phyloP scores from a whole-genome alignment of 2,888 invertebrate genomes.

The Matsumyia berberina region DNA sequence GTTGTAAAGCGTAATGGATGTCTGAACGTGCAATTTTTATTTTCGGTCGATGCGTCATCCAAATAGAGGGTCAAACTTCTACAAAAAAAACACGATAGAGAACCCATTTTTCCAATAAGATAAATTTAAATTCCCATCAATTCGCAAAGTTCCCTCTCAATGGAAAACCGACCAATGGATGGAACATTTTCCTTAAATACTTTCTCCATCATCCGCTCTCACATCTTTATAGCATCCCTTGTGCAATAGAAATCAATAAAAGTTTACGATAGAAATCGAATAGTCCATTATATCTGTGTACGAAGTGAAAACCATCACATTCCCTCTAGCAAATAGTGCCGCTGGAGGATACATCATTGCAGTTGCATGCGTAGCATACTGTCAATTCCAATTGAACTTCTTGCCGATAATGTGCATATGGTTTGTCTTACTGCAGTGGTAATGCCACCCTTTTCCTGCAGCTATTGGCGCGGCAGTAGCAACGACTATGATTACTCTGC shows the following conservation, averaged over 20 bases:
- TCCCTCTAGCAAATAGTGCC: not conserved
- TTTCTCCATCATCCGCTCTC: too few species aligned
- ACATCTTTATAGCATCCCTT: slow-evolving; percentile 26
- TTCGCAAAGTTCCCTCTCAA: not conserved
- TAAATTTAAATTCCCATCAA: not conserved
- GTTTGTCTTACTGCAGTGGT: not conserved
- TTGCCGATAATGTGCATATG: not conserved
- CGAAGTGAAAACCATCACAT: slow-evolving; percentile 16
- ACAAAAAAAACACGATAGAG: too few species aligned
- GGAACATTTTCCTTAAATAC: slow-evolving; percentile 19
- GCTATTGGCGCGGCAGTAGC: not conserved
- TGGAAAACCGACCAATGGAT: too few species aligned
- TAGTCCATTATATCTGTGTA: slow-evolving; percentile 14
- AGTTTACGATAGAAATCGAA: slow-evolving; percentile 35
- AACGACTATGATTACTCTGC: slow-evolving; percentile 22
- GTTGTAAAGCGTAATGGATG: too few species aligned
- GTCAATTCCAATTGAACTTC: slow-evolving; percentile 18
- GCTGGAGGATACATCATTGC: slow-evolving; percentile 1
- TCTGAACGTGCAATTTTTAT: too few species aligned
- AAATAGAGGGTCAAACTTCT: too few species aligned
- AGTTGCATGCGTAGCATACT: slow-evolving; percentile 26
- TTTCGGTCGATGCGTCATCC: too few species aligned
- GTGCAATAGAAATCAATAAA: slow-evolving; percentile 36
- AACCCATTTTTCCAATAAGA: too few species aligned
- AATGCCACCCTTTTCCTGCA: not conserved